Conservation (phyloP, 2,888 invertebrate species). For the Hybos culiciformis region DNA sequence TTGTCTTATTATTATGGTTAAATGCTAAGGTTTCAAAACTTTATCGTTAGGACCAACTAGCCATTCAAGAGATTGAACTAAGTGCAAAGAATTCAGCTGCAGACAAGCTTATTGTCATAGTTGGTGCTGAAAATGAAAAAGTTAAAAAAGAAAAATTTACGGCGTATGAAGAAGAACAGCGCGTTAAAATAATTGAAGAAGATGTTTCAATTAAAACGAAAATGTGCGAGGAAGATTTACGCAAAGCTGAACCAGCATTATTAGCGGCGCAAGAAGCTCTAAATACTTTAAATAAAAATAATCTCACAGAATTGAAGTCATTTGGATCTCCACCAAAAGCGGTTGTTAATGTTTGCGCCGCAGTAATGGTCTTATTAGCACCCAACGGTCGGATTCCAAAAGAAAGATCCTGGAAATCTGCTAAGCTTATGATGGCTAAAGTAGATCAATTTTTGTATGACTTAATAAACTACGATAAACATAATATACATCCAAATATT, state of each 20-base stretch:
- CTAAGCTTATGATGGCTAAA: slow-evolving; percentile 80
- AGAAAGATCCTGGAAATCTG: slow-evolving; percentile 88
- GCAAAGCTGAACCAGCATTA: slow-evolving; percentile 84
- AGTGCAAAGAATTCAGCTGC: slow-evolving; percentile 84
- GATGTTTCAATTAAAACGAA: slow-evolving; percentile 76
- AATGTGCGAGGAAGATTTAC: slow-evolving; percentile 79
- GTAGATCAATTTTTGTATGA: slow-evolving; percentile 77
- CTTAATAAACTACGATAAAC: slow-evolving; percentile 80
- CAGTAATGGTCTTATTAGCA: slow-evolving; percentile 74
- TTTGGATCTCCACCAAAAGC: slow-evolving; percentile 89
- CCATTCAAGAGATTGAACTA: slow-evolving; percentile 67
- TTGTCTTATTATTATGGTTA: too few species aligned
- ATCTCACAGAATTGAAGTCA: slow-evolving; percentile 86
- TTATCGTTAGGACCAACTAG: slow-evolving; percentile 37
- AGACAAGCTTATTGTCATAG: slow-evolving; percentile 74
- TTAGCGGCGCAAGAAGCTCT: slow-evolving; percentile 63
- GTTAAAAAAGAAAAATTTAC: slow-evolving; percentile 74
- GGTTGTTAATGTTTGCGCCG: slow-evolving; percentile 75
- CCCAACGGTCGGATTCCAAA: slow-evolving; percentile 75
- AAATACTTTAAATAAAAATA: slow-evolving; percentile 89
- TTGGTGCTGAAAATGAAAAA: slow-evolving; percentile 82
- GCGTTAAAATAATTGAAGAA: slow-evolving; percentile 79
- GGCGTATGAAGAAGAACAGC: slow-evolving; percentile 77
- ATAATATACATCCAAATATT: slow-evolving; percentile 79
- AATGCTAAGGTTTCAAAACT: too few species aligned